phyloP scores from a whole-genome alignment of 2,888 invertebrate genomes.

The Siphonodentalium dalli region DNA sequence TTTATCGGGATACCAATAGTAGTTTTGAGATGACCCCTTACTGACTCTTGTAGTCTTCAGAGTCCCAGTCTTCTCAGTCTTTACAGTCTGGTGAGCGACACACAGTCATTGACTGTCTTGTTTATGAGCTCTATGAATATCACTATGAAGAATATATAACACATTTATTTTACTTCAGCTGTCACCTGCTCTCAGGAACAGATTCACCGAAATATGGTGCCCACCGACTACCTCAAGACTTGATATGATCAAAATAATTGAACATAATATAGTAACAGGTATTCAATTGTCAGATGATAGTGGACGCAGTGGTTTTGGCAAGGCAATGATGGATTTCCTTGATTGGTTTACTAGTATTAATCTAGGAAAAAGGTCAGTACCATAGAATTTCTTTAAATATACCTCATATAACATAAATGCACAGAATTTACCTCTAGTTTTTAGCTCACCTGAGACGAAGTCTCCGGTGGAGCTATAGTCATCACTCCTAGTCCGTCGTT shows the following conservation, averaged over 20 bases:
- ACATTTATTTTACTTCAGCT: constrained; percentile 67
- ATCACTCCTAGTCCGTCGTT: no score
- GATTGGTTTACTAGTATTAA: constrained; percentile 78
- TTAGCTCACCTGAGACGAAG: no score
- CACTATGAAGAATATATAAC: not conserved
- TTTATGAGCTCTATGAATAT: not conserved
- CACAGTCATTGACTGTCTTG: no score
- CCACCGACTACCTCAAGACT: constrained; percentile 69
- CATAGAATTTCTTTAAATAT: no score
- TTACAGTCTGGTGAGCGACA: no score
- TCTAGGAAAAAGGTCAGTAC: constrained; percentile 71
- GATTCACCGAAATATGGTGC: constrained; percentile 99
- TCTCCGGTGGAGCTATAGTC: no score
- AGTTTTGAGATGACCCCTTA: no score
- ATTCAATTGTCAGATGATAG: constrained; percentile 69
- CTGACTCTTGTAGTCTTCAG: no score
- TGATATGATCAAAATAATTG: constrained; percentile 82
- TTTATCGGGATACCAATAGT: no score
- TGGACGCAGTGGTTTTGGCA: constrained; percentile 69
- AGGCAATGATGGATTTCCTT: constrained; percentile 80
- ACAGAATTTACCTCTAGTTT: no score
- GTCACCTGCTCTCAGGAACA: constrained; percentile 94
- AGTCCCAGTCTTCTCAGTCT: no score
- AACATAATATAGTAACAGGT: constrained; percentile 76
- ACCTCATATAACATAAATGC: no score